Evolutionary conservation across 2,888 invertebrate genomes (phyloP).

Genomic region (Steinernema carpocapsae): DNA sequence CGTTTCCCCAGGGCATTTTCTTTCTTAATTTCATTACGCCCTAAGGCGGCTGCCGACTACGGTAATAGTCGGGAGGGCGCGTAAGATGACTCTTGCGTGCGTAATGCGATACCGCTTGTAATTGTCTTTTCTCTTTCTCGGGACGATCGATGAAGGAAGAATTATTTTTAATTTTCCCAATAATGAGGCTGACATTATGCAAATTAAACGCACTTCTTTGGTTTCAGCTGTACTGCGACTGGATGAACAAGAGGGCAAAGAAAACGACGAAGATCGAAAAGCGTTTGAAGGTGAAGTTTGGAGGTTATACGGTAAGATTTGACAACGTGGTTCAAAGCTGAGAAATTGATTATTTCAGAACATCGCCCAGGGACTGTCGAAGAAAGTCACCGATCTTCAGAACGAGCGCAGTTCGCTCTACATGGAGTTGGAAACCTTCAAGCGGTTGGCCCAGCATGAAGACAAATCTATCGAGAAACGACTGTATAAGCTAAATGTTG

Average conservation of each 20-base stretch:
- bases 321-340: background rate
- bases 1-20: constrained; percentile 28
- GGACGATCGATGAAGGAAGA: constrained; percentile 92
- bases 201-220: constrained; percentile 37
- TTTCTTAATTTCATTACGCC: constrained; percentile 33
- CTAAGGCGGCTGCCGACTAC: constrained; percentile 22
- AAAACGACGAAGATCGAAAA: constrained; percentile 96
- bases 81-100: constrained; percentile 30
- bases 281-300: constrained; percentile 91
- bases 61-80: constrained; percentile 17
- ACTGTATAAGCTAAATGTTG: constrained; percentile 54
- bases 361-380: constrained; percentile 76
- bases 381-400: constrained; percentile 70
- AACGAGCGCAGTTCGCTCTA: constrained; percentile 89
- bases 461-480: constrained; percentile 85
- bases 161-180: constrained; percentile 84
- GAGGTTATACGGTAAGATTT: constrained; percentile 81
- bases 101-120: constrained; percentile 30
- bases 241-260: constrained; percentile 96
- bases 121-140: constrained; percentile 73
- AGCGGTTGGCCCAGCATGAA: constrained; percentile 77
- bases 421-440: constrained; percentile 75
- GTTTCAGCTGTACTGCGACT: constrained; percentile 80
- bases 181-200: constrained; percentile 38
- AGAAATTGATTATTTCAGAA: constrained; percentile 70